phyloP scores from a whole-genome alignment of 2,113 vertebrate species.

The Butorides virescens region DNA sequence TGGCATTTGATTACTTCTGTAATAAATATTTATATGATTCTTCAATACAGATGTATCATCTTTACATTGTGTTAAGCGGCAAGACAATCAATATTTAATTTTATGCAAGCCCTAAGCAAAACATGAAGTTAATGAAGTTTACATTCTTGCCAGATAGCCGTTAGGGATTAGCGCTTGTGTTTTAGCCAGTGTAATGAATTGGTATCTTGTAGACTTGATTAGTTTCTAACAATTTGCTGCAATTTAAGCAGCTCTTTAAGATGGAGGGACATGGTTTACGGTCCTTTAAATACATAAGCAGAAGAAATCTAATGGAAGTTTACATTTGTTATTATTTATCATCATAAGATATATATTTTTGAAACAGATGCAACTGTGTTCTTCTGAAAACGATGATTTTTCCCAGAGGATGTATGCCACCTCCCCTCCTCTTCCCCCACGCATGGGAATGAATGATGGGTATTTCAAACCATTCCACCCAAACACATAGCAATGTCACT shows the following conservation, averaged over 20 bases:
- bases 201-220: background rate
- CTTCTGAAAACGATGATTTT: background rate
- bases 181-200: conserved; percentile 1
- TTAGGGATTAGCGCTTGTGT: background rate
- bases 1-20: background rate
- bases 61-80: background rate
- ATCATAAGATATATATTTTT: background rate
- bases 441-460: accelerated
- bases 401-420: background rate
- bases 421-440: accelerated
- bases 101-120: conserved; percentile 19
- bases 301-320: background rate
- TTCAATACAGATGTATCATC: background rate
- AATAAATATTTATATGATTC: conserved; percentile 21
- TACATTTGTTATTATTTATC: background rate
- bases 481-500: background rate
- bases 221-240: background rate
- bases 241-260: background rate
- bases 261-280: background rate
- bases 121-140: conserved; percentile 32
- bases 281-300: background rate
- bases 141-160: background rate
- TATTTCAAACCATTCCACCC: background rate
- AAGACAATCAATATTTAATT: conserved; percentile 34
- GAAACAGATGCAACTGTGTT: background rate